These are phyloP conservation scores for Eledone cirrhosa DNA, from an alignment of 2,888 invertebrate species.

Conservation along the genomic window DNA sequence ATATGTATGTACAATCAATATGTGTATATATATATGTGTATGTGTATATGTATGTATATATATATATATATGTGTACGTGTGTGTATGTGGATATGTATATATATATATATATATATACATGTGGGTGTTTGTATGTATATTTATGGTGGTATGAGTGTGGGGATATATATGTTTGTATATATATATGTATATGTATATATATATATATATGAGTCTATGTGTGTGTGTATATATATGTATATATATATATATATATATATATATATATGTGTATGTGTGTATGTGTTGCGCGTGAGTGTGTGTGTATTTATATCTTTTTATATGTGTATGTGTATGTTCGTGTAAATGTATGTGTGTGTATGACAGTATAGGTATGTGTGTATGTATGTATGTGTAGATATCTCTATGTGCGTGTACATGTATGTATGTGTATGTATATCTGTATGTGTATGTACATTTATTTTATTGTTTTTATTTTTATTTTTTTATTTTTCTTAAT, in stretches of 20 bases:
- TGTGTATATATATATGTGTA: not conserved
- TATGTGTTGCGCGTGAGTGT: not conserved
- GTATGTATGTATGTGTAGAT: slow-evolving; percentile 11
- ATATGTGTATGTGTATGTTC: not conserved
- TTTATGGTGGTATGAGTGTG: not conserved
- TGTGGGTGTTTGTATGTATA: not conserved
- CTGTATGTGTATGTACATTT: not conserved
- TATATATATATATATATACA: not conserved
- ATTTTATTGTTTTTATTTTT: too few relatives aligned
- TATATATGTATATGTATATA: not conserved
- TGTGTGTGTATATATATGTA: slow-evolving; percentile 10
- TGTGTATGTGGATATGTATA: not conserved
- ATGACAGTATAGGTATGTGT: not conserved
- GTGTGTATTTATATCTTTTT: not conserved
- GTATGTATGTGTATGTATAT: not conserved
- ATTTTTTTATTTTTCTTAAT: too few relatives aligned
- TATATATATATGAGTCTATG: not conserved
- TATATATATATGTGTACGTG: not conserved
- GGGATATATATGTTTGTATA: not conserved
- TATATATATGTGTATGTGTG: slow-evolving; percentile 15
- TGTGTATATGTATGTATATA: not conserved
- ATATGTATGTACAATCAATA: not conserved
- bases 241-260: slow-evolving; percentile 13
- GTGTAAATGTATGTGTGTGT: not conserved
- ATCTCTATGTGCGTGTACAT: not conserved